Base-by-base conservation (phyloP, 2,888 invertebrate species). In the Hydropsyche betteni region DNA sequence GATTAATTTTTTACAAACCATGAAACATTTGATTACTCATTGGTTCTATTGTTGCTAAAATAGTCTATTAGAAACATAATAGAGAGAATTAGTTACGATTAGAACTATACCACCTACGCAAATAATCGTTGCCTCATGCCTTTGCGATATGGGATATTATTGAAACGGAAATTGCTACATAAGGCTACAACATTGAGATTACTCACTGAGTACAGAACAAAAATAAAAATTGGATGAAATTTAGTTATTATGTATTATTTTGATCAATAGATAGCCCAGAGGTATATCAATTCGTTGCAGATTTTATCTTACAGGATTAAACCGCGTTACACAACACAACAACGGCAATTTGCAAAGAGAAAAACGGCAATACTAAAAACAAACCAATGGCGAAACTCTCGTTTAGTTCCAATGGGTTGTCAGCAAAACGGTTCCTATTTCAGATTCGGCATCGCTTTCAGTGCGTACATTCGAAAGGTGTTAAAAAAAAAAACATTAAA, bases 371-470 rank as follows among this genome's bases (percentile, higher is more conserved):
- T 10, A 44, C 6, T 24, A 58, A 58, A 58, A 58, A 5, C 14
- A 58, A 16, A 16, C 16, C 24, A 14, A 24, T 58, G 58, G 58
- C 16, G 58, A 58, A 58, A 58, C 16, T 58, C 58, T 24, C 36
- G n/a, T 64, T 64, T 64, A 64, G 64, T 64, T 64, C 64, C 64
- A 64, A 12, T 34, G 64, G 64, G 34, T 64, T 64, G 64, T 64
- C 34, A 6, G 34, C 24, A 34, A 64, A 34, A 36, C 12, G 36
- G 34, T 36, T 64, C 24, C 16, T 24, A 64, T 64, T 64, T 64
- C 64, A 64, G 64, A 64, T n/a, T n/a, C 61, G 33, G 16, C 24
- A 36, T 12, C 8, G 34, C 44, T 44, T 44, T 44, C 44, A 44
- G 44, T 44, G 34, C 8, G 34, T 33, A 64, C 36, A 64, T 64